A percentile compares a stretch with the other conserved stretches of the same genome.
These are phyloP conservation scores for Vanessa cardui DNA, from an alignment of 2,888 invertebrate species.

Conservation along the genomic window DNA sequence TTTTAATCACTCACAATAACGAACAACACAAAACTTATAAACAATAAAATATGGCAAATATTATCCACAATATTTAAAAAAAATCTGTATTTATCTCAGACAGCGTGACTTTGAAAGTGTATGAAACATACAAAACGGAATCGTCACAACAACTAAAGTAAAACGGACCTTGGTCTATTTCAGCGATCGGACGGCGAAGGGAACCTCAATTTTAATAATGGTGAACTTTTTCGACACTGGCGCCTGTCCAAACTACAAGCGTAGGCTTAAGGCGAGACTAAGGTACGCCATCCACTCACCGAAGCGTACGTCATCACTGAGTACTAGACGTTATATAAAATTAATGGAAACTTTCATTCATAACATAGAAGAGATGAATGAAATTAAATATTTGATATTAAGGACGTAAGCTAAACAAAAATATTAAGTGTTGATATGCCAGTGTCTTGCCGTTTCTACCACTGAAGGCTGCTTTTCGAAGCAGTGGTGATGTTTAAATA, in stretches of 20 bases:
- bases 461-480: too few relatives aligned
- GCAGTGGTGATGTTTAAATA: too few relatives aligned
- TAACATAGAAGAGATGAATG: too few relatives aligned
- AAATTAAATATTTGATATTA: too few relatives aligned
- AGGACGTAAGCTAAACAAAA: too few relatives aligned
- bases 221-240: constrained; percentile 49
- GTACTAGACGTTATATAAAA: too few relatives aligned
- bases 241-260: constrained; percentile 45
- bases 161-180: constrained; percentile 60
- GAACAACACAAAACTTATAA: constrained; percentile 18
- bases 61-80: constrained; percentile 9
- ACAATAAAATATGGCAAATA: neutral
- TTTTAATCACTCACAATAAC: constrained; percentile 39
- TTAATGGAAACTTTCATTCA: too few relatives aligned
- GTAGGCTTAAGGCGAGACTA: constrained; percentile 22
- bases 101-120: constrained; percentile 4
- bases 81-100: neutral
- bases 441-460: too few relatives aligned
- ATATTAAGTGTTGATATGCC: too few relatives aligned
- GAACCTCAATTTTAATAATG: constrained; percentile 44
- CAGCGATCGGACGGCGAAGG: constrained; percentile 39
- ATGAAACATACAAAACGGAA: constrained; percentile 27
- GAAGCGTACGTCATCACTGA: constrained; percentile 2
- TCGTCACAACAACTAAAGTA: constrained; percentile 36
- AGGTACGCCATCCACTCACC: constrained; percentile 26